Percentiles rank a stretch among this genome's conserved stretches.
phyloP scores from a whole-genome alignment of 2,888 invertebrate genomes.

The Zaprionus obscuricornis region DNA sequence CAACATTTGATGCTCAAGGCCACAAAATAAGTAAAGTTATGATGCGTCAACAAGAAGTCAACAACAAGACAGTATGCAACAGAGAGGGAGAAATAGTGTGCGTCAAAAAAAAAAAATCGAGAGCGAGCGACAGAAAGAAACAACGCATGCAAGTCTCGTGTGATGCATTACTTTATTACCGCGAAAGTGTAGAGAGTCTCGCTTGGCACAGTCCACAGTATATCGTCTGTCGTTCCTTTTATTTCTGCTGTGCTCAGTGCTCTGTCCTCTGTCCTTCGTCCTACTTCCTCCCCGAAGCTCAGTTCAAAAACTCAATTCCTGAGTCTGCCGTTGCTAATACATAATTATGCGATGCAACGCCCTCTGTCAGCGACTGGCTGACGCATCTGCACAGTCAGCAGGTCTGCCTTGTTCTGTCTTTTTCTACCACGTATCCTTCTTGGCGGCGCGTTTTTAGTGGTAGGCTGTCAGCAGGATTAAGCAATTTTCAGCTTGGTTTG shows the following conservation, averaged over 20 bases:
- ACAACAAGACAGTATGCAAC: background rate
- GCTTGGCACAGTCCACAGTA: background rate
- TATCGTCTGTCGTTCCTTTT: background rate
- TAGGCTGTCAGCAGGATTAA: slow-evolving; percentile 75
- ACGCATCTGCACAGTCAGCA: slow-evolving; percentile 53
- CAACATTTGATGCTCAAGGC: slow-evolving; percentile 76
- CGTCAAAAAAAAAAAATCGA: no score
- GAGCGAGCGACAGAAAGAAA: slow-evolving; percentile 13
- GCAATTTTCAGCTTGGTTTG: slow-evolving; percentile 76
- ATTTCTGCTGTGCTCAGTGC: slow-evolving; percentile 21
- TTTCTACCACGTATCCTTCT: slow-evolving; percentile 38
- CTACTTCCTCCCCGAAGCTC: no score
- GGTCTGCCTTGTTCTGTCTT: slow-evolving; percentile 11
- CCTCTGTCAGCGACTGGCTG: slow-evolving; percentile 73
- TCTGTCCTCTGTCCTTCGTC: slow-evolving; percentile 9
- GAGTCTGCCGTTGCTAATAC: no score
- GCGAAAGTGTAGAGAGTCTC: slow-evolving; percentile 44
- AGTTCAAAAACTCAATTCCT: no score
- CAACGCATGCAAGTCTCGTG: slow-evolving; percentile 15
- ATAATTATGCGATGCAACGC: slow-evolving; percentile 81
- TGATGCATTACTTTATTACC: slow-evolving; percentile 81
- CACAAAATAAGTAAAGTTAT: slow-evolving; percentile 76
- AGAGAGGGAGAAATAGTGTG: slow-evolving; percentile 5
- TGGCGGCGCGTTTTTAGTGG: slow-evolving; percentile 52
- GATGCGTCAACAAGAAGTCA: slow-evolving; percentile 67